Conservation (phyloP, 2,888 invertebrate species). For the Charanyca ferruginea region DNA sequence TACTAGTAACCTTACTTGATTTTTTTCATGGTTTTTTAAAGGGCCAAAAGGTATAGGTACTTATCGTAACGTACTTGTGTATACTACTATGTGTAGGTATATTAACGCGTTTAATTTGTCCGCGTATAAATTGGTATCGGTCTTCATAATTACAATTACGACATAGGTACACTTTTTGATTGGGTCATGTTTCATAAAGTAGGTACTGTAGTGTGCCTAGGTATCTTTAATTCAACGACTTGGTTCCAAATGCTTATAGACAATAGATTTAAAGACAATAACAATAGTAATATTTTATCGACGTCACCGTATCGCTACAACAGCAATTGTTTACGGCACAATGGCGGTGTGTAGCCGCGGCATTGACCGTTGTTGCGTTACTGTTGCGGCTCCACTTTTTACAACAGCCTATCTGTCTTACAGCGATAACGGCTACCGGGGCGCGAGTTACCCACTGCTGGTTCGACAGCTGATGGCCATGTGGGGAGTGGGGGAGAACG, state of each 20-base stretch:
- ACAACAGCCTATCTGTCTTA: conserved; percentile 38
- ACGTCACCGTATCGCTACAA: conserved; percentile 1
- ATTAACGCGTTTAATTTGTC: conserved; percentile 6
- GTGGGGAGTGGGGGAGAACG: conserved; percentile 81
- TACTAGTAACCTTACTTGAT: neutral
- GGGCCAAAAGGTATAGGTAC: too few relatives aligned
- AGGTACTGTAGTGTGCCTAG: too few relatives aligned
- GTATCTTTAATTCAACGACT: neutral
- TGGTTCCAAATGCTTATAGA: neutral
- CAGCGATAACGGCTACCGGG: conserved; percentile 55
- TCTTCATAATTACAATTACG: conserved; percentile 7
- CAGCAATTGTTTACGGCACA: conserved; percentile 38
- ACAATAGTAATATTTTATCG: conserved; percentile 23
- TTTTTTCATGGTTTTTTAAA: conserved; percentile 1
- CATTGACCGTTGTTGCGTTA: conserved; percentile 32
- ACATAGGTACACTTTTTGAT: neutral
- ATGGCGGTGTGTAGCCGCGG: conserved; percentile 24
- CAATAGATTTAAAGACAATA: conserved; percentile 31
- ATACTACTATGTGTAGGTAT: too few relatives aligned
- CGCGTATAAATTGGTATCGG: conserved; percentile 16
- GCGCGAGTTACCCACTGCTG: conserved; percentile 33
- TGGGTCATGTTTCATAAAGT: conserved; percentile 9
- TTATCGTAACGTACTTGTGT: too few relatives aligned
- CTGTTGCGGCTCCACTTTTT: conserved; percentile 29
- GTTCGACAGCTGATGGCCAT: conserved; percentile 68